Conservation (phyloP, 2,888 invertebrate species). For the Cataglyphis rosenhaueri region DNA sequence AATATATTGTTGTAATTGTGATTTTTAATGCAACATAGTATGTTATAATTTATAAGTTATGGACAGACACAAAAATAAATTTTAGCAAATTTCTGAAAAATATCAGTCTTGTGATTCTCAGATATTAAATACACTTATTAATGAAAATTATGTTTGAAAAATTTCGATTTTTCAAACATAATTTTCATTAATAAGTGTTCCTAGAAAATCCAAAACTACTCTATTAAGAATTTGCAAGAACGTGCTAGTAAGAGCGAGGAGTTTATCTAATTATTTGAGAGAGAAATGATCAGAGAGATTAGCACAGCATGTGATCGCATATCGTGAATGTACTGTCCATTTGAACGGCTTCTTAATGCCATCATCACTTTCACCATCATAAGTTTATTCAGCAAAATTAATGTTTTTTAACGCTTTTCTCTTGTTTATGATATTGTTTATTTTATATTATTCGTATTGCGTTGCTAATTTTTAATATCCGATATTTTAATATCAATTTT, state of each 20-base stretch:
- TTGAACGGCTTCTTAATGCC: not conserved
- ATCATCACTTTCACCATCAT: constrained; percentile 16
- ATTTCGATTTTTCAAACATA: constrained; percentile 8
- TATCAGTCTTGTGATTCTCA: not conserved
- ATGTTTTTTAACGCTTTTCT: not conserved
- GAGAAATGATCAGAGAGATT: constrained; percentile 63
- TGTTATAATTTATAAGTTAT: not conserved
- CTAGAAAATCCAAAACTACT: constrained; percentile 24
- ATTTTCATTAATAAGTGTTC: constrained; percentile 13
- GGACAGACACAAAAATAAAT: not conserved
- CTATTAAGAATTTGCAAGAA: constrained; percentile 34
- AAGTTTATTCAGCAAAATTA: constrained; percentile 18
- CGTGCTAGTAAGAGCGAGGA: constrained; percentile 51
- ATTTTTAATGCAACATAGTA: not conserved
- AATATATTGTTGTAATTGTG: not conserved
- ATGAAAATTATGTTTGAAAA: not conserved
- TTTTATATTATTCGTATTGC: not conserved
- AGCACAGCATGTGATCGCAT: constrained; percentile 60
- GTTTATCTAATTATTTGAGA: constrained; percentile 57
- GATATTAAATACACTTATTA: not conserved
- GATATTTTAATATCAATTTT: not conserved
- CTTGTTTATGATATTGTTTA: not conserved
- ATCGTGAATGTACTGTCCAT: constrained; percentile 46
- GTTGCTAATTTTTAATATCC: not conserved
- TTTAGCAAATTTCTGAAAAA: not conserved